Evolutionary conservation across 2,888 invertebrate species (phyloP), one percentile per base, ranked within the genome.

Genomic region (Stenodera caucasica): DNA sequence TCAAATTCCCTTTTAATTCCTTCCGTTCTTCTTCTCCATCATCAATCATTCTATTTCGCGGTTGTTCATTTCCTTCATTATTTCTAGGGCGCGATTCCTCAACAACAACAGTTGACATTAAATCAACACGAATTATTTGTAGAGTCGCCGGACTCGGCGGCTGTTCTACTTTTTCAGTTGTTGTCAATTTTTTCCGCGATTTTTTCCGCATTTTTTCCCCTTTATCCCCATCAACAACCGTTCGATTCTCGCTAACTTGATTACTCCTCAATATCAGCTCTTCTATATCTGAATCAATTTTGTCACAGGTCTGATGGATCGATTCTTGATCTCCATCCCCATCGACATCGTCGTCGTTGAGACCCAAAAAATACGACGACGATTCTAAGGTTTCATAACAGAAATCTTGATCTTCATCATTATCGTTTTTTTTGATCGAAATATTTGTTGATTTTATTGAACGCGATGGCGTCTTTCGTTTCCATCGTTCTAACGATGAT

Each of bases 71-170:
- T 57, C 54, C 51, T 66, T 60, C 45, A 56, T 37, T 26, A 56
- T 37, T 26, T 26, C 5, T 5, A 26, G 3, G 32, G 33, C 21
- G 35, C 9, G 11, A 33, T 40, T 18, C 40, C 30, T 71, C 54
- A 4, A 77, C 75, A 58, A 75, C 71, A 66, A 75, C 71, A 66
- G 72, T 80, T 21, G 80, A 79, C 21, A 77, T 78, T 15, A 80
- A 77, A 64, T 80, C 80, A 11, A 80, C 79, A 55, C 80, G 70
- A 52, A 80, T 80, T 9, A 80, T 70, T 69, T 80, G 78, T 59
- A 77, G 75, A 0, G 80, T 80, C 64, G 78, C 73, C 4, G 80
- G 80, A 70, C 78, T 80, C 4, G 76, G 72, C 1, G 79, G 77
- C 58, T 75, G 77, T 58, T 75, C 78, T n/a, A n/a, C n/a, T n/a